Evolutionary conservation across 2,113 vertebrate genomes (phyloP).

Genomic region (Thryonomys swinderianus): DNA sequence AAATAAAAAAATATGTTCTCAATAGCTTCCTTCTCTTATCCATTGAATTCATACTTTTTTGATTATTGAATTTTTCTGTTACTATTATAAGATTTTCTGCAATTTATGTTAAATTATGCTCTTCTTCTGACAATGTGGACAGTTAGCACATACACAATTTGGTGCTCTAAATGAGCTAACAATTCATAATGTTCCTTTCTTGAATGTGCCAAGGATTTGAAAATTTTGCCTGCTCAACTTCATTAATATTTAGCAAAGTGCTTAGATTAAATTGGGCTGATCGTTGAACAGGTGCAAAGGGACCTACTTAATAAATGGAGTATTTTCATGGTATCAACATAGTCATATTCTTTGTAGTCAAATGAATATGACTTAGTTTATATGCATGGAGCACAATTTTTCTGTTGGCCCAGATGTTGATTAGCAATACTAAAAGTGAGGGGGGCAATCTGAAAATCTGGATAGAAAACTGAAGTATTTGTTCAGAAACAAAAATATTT

Average conservation of each 20-base stretch:
- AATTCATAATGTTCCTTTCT: slow-evolving; percentile 48
- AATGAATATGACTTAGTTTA: slow-evolving; percentile 40
- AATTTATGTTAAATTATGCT: slow-evolving; percentile 44
- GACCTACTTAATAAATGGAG: slow-evolving; percentile 64
- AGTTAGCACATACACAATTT: slow-evolving; percentile 51
- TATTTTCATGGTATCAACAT: slow-evolving; percentile 41
- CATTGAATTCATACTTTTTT: slow-evolving; percentile 52
- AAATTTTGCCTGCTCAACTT: slow-evolving; percentile 37
- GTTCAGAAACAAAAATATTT: slow-evolving; percentile 70
- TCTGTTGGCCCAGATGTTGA: slow-evolving; percentile 66
- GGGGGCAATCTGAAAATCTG: slow-evolving; percentile 58
- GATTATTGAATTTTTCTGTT: slow-evolving; percentile 48
- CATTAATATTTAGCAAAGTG: slow-evolving; percentile 71
- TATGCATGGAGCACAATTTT: slow-evolving; percentile 8
- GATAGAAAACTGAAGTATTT: slow-evolving; percentile 63
- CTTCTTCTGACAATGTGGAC: slow-evolving; percentile 21
- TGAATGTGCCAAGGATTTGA: slow-evolving; percentile 51
- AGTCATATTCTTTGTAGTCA: slow-evolving; percentile 57
- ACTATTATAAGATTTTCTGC: slow-evolving; percentile 27
- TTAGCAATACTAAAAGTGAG: slow-evolving; percentile 41
- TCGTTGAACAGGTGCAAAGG: slow-evolving; percentile 62
- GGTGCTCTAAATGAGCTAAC: slow-evolving; percentile 25
- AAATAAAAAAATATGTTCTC: not conserved
- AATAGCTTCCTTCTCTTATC: slow-evolving; percentile 41
- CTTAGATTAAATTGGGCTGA: slow-evolving; percentile 58